Percentiles rank a stretch among this genome's conserved stretches.
These are phyloP conservation scores for Actinemys pallida DNA, from an alignment of 2,113 vertebrate genomes.

Conservation along the genomic window DNA sequence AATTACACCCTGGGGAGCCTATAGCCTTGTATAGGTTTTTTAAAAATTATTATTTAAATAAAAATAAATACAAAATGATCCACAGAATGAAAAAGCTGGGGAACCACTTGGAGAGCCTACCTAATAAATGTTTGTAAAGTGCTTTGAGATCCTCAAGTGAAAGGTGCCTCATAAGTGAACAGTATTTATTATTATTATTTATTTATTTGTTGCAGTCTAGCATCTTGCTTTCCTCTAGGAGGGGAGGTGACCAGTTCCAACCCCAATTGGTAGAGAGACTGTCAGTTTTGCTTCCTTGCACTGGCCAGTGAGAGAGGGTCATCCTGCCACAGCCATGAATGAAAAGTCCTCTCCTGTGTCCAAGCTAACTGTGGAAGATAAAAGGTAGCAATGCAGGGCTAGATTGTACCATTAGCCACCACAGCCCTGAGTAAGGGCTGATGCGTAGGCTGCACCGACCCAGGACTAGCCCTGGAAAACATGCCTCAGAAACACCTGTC, in stretches of 20 bases:
- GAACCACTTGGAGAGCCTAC: no score
- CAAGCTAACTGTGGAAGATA: background rate
- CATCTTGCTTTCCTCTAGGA: slow-evolving; percentile 24
- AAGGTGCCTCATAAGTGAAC: background rate
- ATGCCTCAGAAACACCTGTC: background rate
- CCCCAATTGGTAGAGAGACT: background rate
- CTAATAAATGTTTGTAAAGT: background rate
- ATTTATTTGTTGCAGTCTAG: background rate
- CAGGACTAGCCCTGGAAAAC: background rate
- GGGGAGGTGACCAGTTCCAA: background rate
- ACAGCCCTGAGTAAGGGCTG: background rate
- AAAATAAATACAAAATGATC: no score
- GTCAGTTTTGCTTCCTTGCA: background rate
- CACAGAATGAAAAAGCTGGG: no score
- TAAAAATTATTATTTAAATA: no score
- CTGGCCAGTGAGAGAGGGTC: background rate
- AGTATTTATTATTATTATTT: slow-evolving; percentile 1
- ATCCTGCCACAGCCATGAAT: slow-evolving; percentile 14
- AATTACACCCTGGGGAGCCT: background rate
- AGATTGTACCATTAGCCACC: background rate
- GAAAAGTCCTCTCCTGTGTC: background rate
- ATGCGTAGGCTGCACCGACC: background rate
- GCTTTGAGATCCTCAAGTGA: background rate
- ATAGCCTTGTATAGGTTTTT: no score
- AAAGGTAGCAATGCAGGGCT: background rate